These are phyloP conservation scores for Nematopogon swammerdamellus DNA, from an alignment of 2,888 invertebrate species.

Conservation along the genomic window DNA sequence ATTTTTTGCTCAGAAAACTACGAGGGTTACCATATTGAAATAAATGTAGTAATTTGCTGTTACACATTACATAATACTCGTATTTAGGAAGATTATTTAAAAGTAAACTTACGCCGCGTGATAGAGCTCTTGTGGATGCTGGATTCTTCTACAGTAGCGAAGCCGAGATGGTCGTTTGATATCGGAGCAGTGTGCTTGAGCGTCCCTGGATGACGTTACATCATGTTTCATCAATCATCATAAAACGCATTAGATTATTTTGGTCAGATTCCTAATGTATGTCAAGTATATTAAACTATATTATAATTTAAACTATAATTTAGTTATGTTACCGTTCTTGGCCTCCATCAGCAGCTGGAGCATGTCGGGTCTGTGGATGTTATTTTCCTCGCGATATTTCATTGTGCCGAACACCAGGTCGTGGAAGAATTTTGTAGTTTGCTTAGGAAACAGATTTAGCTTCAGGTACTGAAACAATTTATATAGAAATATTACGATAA, in stretches of 20 bases:
- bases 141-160: constrained; percentile 15
- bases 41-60: too few relatives aligned
- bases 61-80: too few relatives aligned
- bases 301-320: background rate
- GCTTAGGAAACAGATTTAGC: constrained; percentile 11
- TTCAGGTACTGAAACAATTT: constrained; percentile 13
- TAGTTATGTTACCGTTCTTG: constrained; percentile 14
- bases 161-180: constrained; percentile 14
- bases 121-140: constrained; percentile 9
- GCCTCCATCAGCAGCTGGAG: constrained; percentile 54
- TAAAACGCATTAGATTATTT: too few relatives aligned
- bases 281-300: too few relatives aligned
- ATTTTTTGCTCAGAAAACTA: too few relatives aligned
- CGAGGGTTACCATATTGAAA: too few relatives aligned
- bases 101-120: constrained; percentile 16
- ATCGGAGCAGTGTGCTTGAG: constrained; percentile 13
- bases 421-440: constrained; percentile 14
- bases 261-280: too few relatives aligned
- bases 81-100: too few relatives aligned
- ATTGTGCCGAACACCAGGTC: constrained; percentile 28
- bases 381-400: constrained; percentile 33
- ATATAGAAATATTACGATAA: constrained; percentile 9
- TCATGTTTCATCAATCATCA: too few relatives aligned
- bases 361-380: constrained; percentile 54
- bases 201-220: constrained; percentile 13